These are phyloP conservation scores for Epinephelus lanceolatus DNA, from an alignment of 2,113 vertebrate genomes.

Conservation along the genomic window DNA sequence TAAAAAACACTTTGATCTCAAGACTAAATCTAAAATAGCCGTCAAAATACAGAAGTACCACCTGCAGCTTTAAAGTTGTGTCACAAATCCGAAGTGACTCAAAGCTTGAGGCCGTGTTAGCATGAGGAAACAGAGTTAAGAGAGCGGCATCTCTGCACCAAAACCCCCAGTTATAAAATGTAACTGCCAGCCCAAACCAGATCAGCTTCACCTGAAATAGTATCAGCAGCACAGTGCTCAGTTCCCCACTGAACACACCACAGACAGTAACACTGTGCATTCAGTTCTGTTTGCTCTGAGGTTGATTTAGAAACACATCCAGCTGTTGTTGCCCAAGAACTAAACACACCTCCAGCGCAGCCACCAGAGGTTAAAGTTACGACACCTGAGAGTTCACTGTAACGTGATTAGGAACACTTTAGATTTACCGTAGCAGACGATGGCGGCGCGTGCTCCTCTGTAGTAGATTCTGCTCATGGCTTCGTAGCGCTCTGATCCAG, in stretches of 20 bases:
- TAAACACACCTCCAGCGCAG: background rate
- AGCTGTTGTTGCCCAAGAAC: background rate
- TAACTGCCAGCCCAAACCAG: background rate
- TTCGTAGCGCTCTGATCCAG: conserved; percentile 96
- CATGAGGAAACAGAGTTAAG: too few relatives aligned
- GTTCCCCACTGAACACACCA: background rate
- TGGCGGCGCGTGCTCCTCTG: conserved; percentile 93
- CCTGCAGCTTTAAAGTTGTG: too few relatives aligned
- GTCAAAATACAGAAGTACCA: too few relatives aligned
- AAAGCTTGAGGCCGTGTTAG: too few relatives aligned
- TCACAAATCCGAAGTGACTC: too few relatives aligned
- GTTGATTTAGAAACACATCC: background rate
- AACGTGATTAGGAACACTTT: background rate
- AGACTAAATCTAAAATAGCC: too few relatives aligned
- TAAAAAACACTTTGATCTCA: too few relatives aligned
- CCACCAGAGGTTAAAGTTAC: background rate
- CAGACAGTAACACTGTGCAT: background rate
- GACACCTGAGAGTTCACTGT: background rate
- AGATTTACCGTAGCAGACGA: conserved; percentile 94
- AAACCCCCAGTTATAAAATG: background rate
- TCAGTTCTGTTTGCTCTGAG: background rate
- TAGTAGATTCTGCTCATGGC: conserved; percentile 99
- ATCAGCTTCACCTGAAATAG: background rate
- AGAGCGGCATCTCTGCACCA: too few relatives aligned
- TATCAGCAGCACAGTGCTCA: background rate